Percentiles rank a stretch among this genome's conserved stretches.
Conservation (phyloP, 2,888 invertebrate species). For the Agriopis aurantiaria region DNA sequence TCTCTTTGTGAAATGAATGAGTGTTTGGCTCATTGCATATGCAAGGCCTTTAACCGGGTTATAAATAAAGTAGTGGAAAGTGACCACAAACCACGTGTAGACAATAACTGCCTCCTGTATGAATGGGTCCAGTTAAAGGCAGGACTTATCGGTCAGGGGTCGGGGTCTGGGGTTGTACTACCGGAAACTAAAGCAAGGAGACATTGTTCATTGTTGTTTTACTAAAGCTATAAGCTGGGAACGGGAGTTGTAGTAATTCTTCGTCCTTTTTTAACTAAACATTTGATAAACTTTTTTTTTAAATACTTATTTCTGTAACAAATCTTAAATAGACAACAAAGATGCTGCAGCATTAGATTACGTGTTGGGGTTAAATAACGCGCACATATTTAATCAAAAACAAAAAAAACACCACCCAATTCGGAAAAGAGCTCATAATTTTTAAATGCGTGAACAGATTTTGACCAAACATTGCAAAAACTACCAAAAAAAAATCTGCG, state of each 20-base stretch:
- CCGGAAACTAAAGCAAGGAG: constrained; percentile 9
- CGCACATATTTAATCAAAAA: too few species aligned
- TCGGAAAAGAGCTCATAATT: too few species aligned
- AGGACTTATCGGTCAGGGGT: constrained; percentile 43
- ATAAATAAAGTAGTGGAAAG: constrained; percentile 50
- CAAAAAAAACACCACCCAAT: too few species aligned
- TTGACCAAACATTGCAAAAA: too few species aligned
- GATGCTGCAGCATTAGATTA: too few species aligned
- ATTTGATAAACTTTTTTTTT: background rate
- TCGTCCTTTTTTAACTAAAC: background rate
- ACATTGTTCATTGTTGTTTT: too few species aligned
- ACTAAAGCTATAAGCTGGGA: background rate
- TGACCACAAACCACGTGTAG: constrained; percentile 38
- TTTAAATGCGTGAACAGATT: too few species aligned
- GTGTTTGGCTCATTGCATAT: constrained; percentile 66
- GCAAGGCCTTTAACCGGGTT: constrained; percentile 62
- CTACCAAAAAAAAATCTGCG: too few species aligned
- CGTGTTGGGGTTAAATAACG: too few species aligned
- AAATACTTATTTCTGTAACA: too few species aligned
- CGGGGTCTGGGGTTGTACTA: constrained; percentile 30
- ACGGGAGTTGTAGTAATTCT: background rate
- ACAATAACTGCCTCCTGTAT: constrained; percentile 35
- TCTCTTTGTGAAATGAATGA: constrained; percentile 56
- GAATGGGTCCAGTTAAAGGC: constrained; percentile 18
- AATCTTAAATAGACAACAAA: too few species aligned